phyloP scores from a whole-genome alignment of 2,113 vertebrate species.

The Clarias macrocephalus region DNA sequence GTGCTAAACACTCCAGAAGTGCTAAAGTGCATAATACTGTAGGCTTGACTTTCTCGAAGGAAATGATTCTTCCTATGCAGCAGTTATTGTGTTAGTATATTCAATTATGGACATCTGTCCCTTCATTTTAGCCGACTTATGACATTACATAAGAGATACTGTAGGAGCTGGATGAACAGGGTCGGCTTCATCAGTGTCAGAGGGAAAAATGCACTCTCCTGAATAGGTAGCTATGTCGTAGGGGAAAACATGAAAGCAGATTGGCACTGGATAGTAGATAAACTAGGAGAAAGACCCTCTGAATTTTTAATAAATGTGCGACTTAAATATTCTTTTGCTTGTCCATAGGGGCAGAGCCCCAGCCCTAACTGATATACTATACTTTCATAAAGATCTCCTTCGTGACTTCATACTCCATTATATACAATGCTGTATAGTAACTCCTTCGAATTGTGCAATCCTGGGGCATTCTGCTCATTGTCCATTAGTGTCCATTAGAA shows the following conservation, averaged over 20 bases:
- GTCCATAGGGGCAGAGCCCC: background rate
- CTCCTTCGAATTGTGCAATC: background rate
- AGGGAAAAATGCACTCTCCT: background rate
- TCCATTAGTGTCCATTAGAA: background rate
- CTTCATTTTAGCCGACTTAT: background rate
- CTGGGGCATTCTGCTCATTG: background rate
- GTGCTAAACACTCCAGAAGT: background rate
- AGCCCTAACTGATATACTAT: background rate
- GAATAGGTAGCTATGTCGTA: background rate
- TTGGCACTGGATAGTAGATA: background rate
- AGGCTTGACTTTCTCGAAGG: background rate
- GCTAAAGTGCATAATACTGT: background rate
- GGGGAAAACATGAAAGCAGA: background rate
- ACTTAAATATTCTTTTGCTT: background rate
- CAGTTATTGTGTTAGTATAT: background rate
- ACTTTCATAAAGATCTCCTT: background rate
- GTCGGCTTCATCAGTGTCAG: background rate
- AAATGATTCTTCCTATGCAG: background rate
- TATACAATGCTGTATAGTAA: background rate
- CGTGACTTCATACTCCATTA: background rate
- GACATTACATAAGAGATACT: constrained; percentile 2
- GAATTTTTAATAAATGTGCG: background rate
- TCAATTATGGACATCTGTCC: background rate
- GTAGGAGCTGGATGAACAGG: background rate
- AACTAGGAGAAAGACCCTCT: background rate